Evolutionary conservation across 30 jellyfish, hydroid and myxozoan genomes (phyloP), one percentile per base, ranked within the genome.

Genomic region (Mastigias papua): DNA sequence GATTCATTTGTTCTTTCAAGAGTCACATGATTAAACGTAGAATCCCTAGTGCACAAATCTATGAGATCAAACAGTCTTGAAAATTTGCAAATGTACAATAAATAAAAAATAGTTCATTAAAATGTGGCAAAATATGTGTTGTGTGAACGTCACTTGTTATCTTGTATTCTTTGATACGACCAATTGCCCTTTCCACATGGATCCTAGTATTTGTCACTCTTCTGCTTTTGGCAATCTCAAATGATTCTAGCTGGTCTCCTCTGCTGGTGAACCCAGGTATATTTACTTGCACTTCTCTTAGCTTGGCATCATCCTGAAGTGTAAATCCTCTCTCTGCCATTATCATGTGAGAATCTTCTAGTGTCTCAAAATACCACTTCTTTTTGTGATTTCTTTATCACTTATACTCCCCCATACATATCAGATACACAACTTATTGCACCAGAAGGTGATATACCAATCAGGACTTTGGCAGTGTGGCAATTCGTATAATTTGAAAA

Each of bases 301-400:
- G 20, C 23, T 76, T 48, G 77, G 51, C 29, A 1, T 17, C 30
- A 37, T 51, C 48, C 48, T 48, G 54, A 11, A 76, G 42, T 3
- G 30, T 51, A 46, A 76, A 76, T 16, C 81, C 88, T 37, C 42
- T 42, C 81, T 76, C 81, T 27, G 88, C 88, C 80, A 76, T 76
- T 13, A 76, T 35, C 29, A 16, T n/a, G 23, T 76, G 81, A 27
- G 54, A 19, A 1, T 20, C 51, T n/a, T 76, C 11, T 13, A 51
- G 77, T 48, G 5, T 21, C 21, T 48, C 54, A 17, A 76, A 20
- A 76, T 76, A 4, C 77, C 48, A 49, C 80, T 17, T 26, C 42
- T 51, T 46, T 48, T 31, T 31, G 88, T 76, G 6, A 76, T 76
- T 31, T 27, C 88, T 11, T 54, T 76, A 37, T 76, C 88, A 2